These are phyloP conservation scores for Brachionus asplanchnoidis DNA, from an alignment of 1,140 invertebrate genomes.

Conservation along the genomic window DNA sequence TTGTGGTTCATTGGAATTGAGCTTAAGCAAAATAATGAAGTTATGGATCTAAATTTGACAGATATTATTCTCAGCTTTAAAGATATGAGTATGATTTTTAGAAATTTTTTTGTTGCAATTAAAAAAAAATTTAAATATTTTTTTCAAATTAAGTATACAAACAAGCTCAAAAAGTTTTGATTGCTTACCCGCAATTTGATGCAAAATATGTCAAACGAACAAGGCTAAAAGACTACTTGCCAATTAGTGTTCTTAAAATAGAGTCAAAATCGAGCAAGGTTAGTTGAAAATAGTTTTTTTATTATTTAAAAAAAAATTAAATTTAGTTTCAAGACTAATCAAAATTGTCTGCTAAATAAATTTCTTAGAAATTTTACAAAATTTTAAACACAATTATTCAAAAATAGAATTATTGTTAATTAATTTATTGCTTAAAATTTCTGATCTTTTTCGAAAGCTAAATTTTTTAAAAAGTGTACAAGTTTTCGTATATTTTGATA, in stretches of 20 bases:
- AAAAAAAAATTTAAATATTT: background rate
- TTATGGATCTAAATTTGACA: slow-evolving; percentile 30
- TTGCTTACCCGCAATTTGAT: slow-evolving; percentile 4
- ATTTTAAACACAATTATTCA: too few relatives aligned
- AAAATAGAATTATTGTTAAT: too few relatives aligned
- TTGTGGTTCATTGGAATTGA: slow-evolving; percentile 40
- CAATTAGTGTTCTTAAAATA: slow-evolving; percentile 3
- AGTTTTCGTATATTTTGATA: too few relatives aligned
- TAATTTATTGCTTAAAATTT: too few relatives aligned
- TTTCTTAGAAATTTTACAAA: too few relatives aligned
- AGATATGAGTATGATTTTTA: slow-evolving; percentile 20
- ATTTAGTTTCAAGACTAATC: too few relatives aligned
- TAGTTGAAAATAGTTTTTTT: background rate
- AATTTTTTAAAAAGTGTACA: too few relatives aligned
- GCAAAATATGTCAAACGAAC: slow-evolving; percentile 38
- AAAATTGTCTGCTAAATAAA: too few relatives aligned
- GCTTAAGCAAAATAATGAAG: slow-evolving; percentile 31
- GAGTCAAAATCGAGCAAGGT: background rate
- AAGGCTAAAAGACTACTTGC: slow-evolving; percentile 34
- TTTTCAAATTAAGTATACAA: slow-evolving; percentile 1
- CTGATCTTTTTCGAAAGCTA: too few relatives aligned
- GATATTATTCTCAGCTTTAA: slow-evolving; percentile 33
- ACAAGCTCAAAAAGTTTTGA: slow-evolving; percentile 30
- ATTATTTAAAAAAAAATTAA: background rate
- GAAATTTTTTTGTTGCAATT: background rate